Evolutionary conservation across 2,113 vertebrate species (phyloP).

Genomic region (Syngnathus typhle): DNA sequence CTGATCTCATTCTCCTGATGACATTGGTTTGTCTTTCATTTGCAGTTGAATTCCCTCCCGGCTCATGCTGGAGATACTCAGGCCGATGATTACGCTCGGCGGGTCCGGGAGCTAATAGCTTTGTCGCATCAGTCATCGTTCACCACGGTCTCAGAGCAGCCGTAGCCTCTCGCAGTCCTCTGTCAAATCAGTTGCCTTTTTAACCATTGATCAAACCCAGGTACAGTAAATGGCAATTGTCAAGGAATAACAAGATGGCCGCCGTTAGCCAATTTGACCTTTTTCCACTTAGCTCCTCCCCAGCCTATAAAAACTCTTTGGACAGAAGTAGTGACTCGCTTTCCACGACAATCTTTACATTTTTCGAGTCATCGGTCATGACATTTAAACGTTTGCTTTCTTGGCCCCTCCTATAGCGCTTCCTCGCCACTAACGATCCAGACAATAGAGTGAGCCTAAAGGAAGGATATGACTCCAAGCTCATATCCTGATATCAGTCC

Average conservation of each 20-base stretch:
- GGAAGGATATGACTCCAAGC: constrained; percentile 58
- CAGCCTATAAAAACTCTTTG: too few relatives aligned
- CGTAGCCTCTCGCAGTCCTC: constrained; percentile 30
- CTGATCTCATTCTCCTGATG: constrained; percentile 51
- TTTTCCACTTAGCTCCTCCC: too few relatives aligned
- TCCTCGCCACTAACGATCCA: constrained; percentile 49
- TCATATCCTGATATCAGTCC: constrained; percentile 63
- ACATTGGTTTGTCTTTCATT: constrained; percentile 67
- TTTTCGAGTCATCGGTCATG: background rate
- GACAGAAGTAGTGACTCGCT: background rate
- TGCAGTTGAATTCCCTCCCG: constrained; percentile 64
- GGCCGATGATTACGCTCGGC: constrained; percentile 59
- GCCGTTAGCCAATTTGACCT: too few relatives aligned
- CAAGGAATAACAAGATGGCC: too few relatives aligned
- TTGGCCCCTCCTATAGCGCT: constrained; percentile 34
- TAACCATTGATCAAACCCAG: constrained; percentile 41
- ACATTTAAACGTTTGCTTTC: constrained; percentile 34
- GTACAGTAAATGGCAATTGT: constrained; percentile 5
- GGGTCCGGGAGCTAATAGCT: constrained; percentile 60
- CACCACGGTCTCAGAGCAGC: constrained; percentile 53
- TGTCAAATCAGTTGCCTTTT: constrained; percentile 44
- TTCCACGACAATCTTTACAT: background rate
- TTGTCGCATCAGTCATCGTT: constrained; percentile 58
- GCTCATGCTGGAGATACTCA: constrained; percentile 56
- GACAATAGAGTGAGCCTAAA: constrained; percentile 60